Base-by-base conservation (phyloP, 2,888 invertebrate species). In the Nephrocerus scutellatus region DNA sequence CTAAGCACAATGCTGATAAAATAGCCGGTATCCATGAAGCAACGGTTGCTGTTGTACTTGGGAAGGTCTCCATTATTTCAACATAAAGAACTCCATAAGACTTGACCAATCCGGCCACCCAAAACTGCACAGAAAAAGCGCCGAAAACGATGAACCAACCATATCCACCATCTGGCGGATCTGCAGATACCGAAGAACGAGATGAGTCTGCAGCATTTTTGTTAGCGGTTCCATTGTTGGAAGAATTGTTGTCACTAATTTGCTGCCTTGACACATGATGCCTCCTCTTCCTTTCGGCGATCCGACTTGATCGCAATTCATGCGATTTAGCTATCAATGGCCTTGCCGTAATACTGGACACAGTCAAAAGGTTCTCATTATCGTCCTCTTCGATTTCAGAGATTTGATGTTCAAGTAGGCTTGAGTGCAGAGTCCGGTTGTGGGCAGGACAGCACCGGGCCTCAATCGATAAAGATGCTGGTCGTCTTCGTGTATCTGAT, bases 1-100 rank as follows among this genome's bases (percentile, higher is more conserved):
- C 84, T 54, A 84, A 70, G 53, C 84, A 85, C 12, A 85, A 70
- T 4, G 82, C 84, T 1, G 84, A 84, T 28, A 84, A 66, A 21
- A 84, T 80, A 1, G 85, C 84, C 0, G 84, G 84, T 51, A 85
- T 83, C 84, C 84, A 84, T 0, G 84, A 82, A 1, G 84, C 85
- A 2, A 83, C 77, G 0, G 81, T 76, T 20, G 82, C 82, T 1
- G 84, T 79, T 0, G 82, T 79, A 36, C 81, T 80, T 1, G 81
- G 77, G 62, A 84, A 85, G 0, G 80, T 82, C 62, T 84, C 83
- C 75, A 84, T 79, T 40, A 85, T 81, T 66, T 84, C 84, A 41
- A 84, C 82, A 53, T 84, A 85, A 2, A 86, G 71, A 13, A 86
- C 83, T 0, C 86, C 85, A 56, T 84, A 85, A 0, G 84, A 84